Percentiles rank a stretch among this genome's conserved stretches.
Conservation (phyloP, 2,797 vertebrate genomes). For the Manis javanica region DNA sequence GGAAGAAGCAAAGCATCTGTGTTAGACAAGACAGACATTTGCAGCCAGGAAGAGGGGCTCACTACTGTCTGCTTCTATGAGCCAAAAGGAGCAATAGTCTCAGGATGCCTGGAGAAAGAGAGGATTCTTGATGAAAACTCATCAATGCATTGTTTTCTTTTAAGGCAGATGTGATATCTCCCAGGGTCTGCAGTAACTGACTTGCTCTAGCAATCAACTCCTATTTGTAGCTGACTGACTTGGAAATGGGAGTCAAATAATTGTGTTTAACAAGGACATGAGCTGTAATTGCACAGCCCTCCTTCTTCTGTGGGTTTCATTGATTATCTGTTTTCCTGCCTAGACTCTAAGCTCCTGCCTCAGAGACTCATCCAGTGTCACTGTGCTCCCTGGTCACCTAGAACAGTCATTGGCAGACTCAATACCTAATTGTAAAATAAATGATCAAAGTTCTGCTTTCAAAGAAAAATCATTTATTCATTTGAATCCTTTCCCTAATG, state of each 20-base stretch:
- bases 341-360: background rate
- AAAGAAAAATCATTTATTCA: background rate
- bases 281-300: background rate
- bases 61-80: background rate
- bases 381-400: background rate
- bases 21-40: background rate
- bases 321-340: background rate
- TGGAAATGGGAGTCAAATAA: background rate
- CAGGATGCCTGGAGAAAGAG: background rate
- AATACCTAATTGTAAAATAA: background rate
- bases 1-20: background rate
- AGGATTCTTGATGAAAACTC: constrained; percentile 16
- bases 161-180: background rate
- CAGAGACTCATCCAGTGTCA: background rate
- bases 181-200: background rate
- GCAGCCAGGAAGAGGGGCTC: background rate
- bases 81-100: background rate
- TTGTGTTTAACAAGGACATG: background rate
- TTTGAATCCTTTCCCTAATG: background rate
- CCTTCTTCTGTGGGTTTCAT: background rate
- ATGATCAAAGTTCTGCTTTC: background rate
- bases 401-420: background rate
- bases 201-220: background rate
- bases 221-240: background rate
- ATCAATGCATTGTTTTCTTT: background rate